phyloP scores from a whole-genome alignment of 2,888 invertebrate genomes.

The Meiosimyza decipiens region DNA sequence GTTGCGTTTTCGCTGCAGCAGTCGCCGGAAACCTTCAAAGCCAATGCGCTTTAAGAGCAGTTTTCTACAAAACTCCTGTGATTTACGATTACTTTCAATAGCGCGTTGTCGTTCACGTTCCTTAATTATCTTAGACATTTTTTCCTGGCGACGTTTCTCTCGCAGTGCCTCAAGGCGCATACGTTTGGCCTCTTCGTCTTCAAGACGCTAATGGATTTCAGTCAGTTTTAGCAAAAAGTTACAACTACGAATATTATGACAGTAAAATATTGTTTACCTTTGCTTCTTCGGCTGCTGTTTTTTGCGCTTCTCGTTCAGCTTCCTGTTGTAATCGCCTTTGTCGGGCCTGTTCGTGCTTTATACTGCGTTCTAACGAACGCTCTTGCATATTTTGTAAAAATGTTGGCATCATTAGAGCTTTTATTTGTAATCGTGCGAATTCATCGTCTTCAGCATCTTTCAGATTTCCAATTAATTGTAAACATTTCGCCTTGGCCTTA shows the following conservation, averaged over 20 bases:
- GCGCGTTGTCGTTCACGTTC: constrained; percentile 69
- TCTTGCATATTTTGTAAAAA: constrained; percentile 80
- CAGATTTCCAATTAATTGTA: constrained; percentile 62
- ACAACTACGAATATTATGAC: background rate
- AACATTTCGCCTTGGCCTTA: constrained; percentile 67
- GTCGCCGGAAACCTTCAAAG: constrained; percentile 62
- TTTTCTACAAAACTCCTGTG: constrained; percentile 65
- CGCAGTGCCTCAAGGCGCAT: constrained; percentile 72
- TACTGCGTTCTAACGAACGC: constrained; percentile 74
- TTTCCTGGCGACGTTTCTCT: constrained; percentile 72
- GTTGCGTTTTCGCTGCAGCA: constrained; percentile 60
- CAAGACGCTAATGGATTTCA: constrained; percentile 54
- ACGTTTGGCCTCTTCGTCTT: constrained; percentile 73
- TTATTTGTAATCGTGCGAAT: constrained; percentile 59
- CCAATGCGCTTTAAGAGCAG: constrained; percentile 60
- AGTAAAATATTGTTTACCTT: constrained; percentile 53
- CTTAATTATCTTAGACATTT: constrained; percentile 72
- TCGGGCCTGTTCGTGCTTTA: constrained; percentile 64
- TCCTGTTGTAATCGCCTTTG: constrained; percentile 63
- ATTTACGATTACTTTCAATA: constrained; percentile 66
- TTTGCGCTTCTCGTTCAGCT: constrained; percentile 65
- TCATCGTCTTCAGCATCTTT: constrained; percentile 58
- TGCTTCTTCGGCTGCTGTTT: constrained; percentile 65
- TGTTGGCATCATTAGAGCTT: constrained; percentile 70
- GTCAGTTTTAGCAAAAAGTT: background rate